Evolutionary conservation across 1,140 invertebrate species (phyloP), one percentile per base, ranked within the genome.

Genomic region (Trypoxylus dichotomus): DNA sequence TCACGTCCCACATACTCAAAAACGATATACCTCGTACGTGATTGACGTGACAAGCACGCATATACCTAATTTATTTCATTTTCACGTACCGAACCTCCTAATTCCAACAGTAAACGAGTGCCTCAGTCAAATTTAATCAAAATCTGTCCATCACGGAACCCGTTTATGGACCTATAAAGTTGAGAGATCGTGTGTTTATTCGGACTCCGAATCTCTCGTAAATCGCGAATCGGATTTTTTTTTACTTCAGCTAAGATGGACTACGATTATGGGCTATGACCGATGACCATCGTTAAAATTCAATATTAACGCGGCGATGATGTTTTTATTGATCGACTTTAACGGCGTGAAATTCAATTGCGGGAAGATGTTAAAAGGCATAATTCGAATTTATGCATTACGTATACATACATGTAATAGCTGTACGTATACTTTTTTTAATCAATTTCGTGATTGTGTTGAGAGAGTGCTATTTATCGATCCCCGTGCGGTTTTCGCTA

Each of bases 271-370:
- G 15, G 15, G 47, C 19, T 54, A 54, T 54, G 15, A n/a, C 19
- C 1, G 47, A 54, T 21, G 60, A 27, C 27, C 21, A 27, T 24
- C 60, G 60, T 68, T 68, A 68, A 68, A 29, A 27, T 68, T 68
- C 60, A 25, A 25, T 68, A 68, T 29, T 15, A 68, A 19, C 47
- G 8, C 60, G 27, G 11, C 25, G 60, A 3, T 68, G 60, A 27
- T 24, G 60, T 13, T 68, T 10, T 68, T 68, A 27, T 27, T 68
- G 8, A 24, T 19, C 3, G 60, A 68, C 27, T 68, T 68, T 68
- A 68, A 68, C 60, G 60, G 27, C 60, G 60, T 29, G 24, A 68
- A 68, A 68, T 68, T 68, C 24, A 68, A 68, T 68, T 68, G 60
- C 60, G 60, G 27, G 24, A 68, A 68, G 24, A 68, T 68, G 60